phyloP scores from a whole-genome alignment of 2,888 invertebrate genomes.

The Unio pictorum region DNA sequence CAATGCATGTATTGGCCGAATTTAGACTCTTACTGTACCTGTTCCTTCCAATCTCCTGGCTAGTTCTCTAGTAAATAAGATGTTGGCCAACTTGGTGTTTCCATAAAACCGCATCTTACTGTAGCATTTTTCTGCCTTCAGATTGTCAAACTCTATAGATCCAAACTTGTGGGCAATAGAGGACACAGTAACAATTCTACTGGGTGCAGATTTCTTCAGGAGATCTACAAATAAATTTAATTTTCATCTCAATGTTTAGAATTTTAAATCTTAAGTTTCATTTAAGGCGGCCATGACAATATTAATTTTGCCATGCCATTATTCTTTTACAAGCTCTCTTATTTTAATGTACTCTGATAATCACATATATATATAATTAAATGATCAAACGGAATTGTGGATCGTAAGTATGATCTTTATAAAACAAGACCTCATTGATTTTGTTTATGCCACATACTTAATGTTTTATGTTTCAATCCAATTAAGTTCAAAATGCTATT shows the following conservation, averaged over 20 bases:
- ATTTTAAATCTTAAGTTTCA: not conserved
- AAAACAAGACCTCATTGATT: too few species aligned
- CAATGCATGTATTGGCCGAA: too few species aligned
- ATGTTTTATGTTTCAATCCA: too few species aligned
- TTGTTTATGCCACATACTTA: too few species aligned
- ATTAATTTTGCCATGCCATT: too few species aligned
- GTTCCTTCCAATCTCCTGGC: slow-evolving; percentile 53
- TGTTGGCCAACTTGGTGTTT: slow-evolving; percentile 66
- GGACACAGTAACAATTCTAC: slow-evolving; percentile 58
- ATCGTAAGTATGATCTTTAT: too few species aligned
- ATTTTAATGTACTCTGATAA: too few species aligned
- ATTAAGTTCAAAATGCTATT: too few species aligned
- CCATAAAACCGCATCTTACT: slow-evolving; percentile 51
- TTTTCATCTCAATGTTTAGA: not conserved
- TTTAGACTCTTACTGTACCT: slow-evolving; percentile 30
- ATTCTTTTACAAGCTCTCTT: too few species aligned
- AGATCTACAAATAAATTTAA: slow-evolving; percentile 35
- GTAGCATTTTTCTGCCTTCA: slow-evolving; percentile 50
- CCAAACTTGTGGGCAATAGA: slow-evolving; percentile 51
- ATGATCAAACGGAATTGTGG: too few species aligned
- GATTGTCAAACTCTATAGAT: slow-evolving; percentile 48
- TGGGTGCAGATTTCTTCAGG: slow-evolving; percentile 50
- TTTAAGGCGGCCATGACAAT: too few species aligned
- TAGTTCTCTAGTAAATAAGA: slow-evolving; percentile 68
- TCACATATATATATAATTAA: too few species aligned